Evolutionary conservation across 2,113 vertebrate genomes (phyloP).

Genomic region (Anguilla rostrata): DNA sequence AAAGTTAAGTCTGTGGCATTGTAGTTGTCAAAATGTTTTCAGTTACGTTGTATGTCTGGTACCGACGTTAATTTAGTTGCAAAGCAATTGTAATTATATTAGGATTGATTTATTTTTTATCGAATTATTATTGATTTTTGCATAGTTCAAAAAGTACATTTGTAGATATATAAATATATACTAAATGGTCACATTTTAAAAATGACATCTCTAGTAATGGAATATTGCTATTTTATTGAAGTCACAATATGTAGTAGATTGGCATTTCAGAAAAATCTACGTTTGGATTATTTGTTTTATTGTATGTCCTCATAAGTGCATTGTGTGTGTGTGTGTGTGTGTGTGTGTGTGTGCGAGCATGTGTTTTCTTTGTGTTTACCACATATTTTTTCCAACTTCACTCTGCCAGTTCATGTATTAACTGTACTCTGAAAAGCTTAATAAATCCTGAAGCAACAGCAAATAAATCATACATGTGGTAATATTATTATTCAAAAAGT

Average conservation of each 20-base stretch:
- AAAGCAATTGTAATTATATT: neutral
- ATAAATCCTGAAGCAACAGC: neutral
- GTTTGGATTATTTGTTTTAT: neutral
- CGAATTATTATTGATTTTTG: neutral
- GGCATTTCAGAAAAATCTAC: neutral
- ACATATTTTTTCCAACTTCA: neutral
- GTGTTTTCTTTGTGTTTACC: neutral
- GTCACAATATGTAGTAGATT: neutral
- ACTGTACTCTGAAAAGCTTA: neutral
- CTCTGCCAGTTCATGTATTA: neutral
- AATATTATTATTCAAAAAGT: neutral
- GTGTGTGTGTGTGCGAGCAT: neutral
- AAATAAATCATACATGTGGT: neutral
- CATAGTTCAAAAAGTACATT: neutral
- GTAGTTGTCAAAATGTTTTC: neutral
- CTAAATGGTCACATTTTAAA: neutral
- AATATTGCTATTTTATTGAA: neutral
- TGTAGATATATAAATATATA: neutral
- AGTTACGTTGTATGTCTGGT: neutral
- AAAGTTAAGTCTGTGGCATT: neutral
- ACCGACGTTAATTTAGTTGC: neutral
- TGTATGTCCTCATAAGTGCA: neutral
- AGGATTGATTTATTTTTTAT: neutral
- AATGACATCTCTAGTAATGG: neutral
- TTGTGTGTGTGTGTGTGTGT: too few relatives aligned